Percentiles rank a stretch among this genome's conserved stretches.
phyloP scores from a whole-genome alignment of 2,113 vertebrate genomes.

The human region DNA sequence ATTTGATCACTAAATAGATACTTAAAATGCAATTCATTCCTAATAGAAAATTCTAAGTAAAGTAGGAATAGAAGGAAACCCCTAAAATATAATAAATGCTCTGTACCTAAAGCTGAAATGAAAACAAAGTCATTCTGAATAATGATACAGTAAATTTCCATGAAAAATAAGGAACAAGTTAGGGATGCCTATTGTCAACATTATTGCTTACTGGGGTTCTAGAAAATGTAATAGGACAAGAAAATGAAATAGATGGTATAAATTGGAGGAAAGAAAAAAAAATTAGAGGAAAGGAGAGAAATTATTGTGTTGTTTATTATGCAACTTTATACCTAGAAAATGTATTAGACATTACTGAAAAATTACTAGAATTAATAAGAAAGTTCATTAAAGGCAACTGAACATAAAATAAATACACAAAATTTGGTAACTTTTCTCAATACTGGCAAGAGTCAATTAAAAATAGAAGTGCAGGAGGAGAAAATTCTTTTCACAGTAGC shows the following conservation, averaged over 20 bases:
- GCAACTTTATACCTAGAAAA: conserved; percentile 6
- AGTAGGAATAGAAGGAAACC: not conserved
- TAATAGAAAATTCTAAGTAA: not conserved
- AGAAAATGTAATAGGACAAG: not conserved
- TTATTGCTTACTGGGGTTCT: not conserved
- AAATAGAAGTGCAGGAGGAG: not conserved
- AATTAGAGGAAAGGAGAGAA: not conserved
- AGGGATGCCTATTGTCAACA: not conserved
- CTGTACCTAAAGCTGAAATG: not conserved
- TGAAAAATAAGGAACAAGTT: not conserved
- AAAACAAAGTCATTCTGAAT: not conserved
- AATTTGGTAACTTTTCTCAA: not conserved
- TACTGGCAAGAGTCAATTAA: not conserved
- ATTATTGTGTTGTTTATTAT: not conserved
- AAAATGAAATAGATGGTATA: not conserved
- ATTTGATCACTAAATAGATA: not conserved
- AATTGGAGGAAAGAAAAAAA: not conserved
- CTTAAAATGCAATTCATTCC: not conserved
- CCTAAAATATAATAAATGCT: not conserved
- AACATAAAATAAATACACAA: not conserved
- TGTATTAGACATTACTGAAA: not conserved
- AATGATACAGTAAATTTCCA: not conserved
- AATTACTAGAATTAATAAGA: conserved; percentile 3
- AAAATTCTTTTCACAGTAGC: not conserved
- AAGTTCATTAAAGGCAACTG: not conserved